These are phyloP conservation scores for Creontiades dilutus DNA, from an alignment of 2,888 invertebrate species.

Conservation along the genomic window DNA sequence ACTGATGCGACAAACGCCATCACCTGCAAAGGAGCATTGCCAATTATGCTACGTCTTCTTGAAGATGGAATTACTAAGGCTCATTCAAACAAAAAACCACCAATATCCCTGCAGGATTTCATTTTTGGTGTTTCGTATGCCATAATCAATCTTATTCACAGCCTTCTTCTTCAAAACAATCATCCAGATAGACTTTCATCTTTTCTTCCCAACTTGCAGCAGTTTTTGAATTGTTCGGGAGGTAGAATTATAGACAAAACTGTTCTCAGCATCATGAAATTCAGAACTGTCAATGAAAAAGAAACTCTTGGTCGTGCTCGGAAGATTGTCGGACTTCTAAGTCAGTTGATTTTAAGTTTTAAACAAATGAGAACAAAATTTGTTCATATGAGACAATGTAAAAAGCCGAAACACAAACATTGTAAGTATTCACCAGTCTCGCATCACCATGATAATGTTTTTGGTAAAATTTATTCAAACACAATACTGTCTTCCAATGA, in stretches of 20 bases:
- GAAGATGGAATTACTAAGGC: constrained; percentile 80
- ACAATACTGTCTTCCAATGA: constrained; percentile 77
- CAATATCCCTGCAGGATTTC: constrained; percentile 81
- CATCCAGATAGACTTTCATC: constrained; percentile 81
- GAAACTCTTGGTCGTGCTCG: constrained; percentile 79
- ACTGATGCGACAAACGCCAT: constrained; percentile 79
- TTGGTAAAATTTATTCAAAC: constrained; percentile 80
- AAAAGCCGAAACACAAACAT: constrained; percentile 80
- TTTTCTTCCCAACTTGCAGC: constrained; percentile 82
- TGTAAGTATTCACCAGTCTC: constrained; percentile 79
- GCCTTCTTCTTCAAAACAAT: constrained; percentile 81
- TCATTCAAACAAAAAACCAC: constrained; percentile 75
- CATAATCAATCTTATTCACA: constrained; percentile 82
- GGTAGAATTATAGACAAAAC: constrained; percentile 82
- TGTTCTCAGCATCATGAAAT: constrained; percentile 81
- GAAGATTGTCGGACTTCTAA: constrained; percentile 82
- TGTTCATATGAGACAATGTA: constrained; percentile 81
- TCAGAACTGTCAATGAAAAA: constrained; percentile 79
- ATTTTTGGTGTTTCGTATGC: constrained; percentile 83
- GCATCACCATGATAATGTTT: constrained; percentile 82
- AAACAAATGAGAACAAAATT: constrained; percentile 82
- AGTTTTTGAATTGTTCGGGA: constrained; percentile 82
- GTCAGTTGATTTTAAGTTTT: constrained; percentile 81
- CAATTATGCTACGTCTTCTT: constrained; percentile 82
- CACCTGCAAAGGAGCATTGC: constrained; percentile 83